Conservation (phyloP, 2,888 invertebrate genomes). For the Shargacucullia verbasci region DNA sequence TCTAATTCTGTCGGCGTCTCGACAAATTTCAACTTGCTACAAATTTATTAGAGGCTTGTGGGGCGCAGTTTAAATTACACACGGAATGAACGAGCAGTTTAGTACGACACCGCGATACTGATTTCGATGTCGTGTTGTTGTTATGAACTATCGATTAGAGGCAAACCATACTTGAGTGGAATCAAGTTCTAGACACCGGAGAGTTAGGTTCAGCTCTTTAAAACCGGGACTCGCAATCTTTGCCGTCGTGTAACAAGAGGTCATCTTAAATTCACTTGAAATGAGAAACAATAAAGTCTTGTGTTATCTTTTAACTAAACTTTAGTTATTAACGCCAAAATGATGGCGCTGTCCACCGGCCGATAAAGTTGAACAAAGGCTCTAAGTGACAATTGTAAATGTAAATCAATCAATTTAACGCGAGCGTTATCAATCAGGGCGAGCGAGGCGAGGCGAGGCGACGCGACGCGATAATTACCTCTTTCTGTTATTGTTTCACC, state of each 20-base stretch:
- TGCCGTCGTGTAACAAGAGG: constrained; percentile 1
- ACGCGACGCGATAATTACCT: constrained; percentile 28
- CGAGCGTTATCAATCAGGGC: constrained; percentile 53
- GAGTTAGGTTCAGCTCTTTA: background rate
- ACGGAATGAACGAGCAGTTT: constrained; percentile 54
- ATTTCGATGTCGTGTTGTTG: background rate
- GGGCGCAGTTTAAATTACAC: constrained; percentile 49
- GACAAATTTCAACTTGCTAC: constrained; percentile 58
- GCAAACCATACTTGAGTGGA: background rate
- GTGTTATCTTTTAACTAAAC: constrained; percentile 44
- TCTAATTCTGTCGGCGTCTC: constrained; percentile 64
- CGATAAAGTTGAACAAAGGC: constrained; percentile 17
- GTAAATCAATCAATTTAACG: constrained; percentile 59
- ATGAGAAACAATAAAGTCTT: constrained; percentile 16
- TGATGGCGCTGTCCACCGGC: constrained; percentile 19
- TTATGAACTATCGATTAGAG: background rate
- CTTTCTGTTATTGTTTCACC: constrained; percentile 33
- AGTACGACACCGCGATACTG: constrained; percentile 41
- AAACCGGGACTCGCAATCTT: background rate
- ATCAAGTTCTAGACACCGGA: background rate
- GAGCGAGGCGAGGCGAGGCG: constrained; percentile 8
- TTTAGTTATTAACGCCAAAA: constrained; percentile 30
- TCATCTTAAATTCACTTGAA: constrained; percentile 10
- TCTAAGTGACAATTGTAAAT: constrained; percentile 32
- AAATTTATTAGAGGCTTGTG: constrained; percentile 58